A percentile compares a stretch with the other conserved stretches of the same genome.
These are phyloP conservation scores for Kuschelorhynchus macadamiae DNA, from an alignment of 2,888 invertebrate genomes.

Conservation along the genomic window DNA sequence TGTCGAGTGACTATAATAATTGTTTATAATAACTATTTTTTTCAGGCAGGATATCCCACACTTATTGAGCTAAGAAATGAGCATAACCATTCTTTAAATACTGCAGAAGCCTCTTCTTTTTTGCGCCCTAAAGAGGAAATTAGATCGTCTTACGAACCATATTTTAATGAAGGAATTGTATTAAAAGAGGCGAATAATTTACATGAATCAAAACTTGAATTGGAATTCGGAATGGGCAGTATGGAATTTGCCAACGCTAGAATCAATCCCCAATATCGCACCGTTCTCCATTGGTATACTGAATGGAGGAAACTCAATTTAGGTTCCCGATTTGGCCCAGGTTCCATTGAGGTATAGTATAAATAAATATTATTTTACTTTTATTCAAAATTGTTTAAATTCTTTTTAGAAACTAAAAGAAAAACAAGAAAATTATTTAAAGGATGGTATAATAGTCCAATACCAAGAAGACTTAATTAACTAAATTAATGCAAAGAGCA, in stretches of 20 bases:
- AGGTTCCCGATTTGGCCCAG: conserved; percentile 12
- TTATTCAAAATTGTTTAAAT: conserved; percentile 1
- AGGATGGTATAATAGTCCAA: conserved; percentile 4
- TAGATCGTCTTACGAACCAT: conserved; percentile 10
- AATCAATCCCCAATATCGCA: conserved; percentile 24
- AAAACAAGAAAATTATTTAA: not conserved
- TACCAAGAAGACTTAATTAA: conserved; percentile 9
- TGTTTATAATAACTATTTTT: too few relatives aligned
- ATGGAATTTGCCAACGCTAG: conserved; percentile 7
- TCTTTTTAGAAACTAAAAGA: conserved; percentile 21
- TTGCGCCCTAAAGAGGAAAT: not conserved
- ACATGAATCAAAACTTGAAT: conserved; percentile 23
- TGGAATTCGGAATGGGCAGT: conserved; percentile 9
- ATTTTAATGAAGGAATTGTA: conserved; percentile 18
- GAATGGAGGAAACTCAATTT: conserved; percentile 5
- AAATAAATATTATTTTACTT: not conserved
- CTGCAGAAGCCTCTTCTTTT: conserved; percentile 10
- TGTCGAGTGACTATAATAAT: too few relatives aligned
- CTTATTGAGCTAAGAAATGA: conserved; percentile 22
- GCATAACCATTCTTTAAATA: conserved; percentile 29
- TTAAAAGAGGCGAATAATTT: conserved; percentile 16
- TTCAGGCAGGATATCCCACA: conserved; percentile 19
- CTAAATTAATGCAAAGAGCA: conserved; percentile 30
- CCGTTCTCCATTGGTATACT: not conserved
- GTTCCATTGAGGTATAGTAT: conserved; percentile 1